These are phyloP conservation scores for Gisinianus flammeolus DNA, from an alignment of 2,888 invertebrate genomes.

Conservation along the genomic window DNA sequence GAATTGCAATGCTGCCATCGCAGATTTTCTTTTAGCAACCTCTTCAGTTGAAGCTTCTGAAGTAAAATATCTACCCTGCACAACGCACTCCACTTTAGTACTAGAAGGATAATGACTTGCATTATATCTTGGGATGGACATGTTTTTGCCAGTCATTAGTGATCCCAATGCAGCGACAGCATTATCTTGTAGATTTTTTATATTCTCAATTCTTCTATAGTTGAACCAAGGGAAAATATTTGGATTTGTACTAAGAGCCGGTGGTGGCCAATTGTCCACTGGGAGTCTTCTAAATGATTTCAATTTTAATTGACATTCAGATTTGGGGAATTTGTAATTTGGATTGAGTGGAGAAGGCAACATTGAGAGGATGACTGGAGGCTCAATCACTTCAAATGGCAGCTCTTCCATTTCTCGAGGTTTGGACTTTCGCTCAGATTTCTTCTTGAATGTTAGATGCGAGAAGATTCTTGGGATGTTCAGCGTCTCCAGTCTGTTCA, in stretches of 20 bases:
- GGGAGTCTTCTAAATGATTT: neutral
- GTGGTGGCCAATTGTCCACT: neutral
- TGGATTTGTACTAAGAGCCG: neutral
- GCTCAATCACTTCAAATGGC: neutral
- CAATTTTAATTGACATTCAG: neutral
- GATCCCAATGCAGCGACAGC: slow-evolving; percentile 1
- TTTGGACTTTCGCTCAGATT: neutral
- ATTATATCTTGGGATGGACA: neutral
- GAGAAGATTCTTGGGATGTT: slow-evolving; percentile 4
- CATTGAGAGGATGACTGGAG: neutral
- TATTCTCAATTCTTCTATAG: neutral
- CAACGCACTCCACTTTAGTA: slow-evolving; percentile 10
- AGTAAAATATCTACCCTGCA: neutral
- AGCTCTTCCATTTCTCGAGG: neutral
- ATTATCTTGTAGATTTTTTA: neutral
- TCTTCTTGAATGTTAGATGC: neutral
- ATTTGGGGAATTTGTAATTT: neutral
- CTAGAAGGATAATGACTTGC: neutral
- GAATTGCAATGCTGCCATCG: slow-evolving; percentile 6
- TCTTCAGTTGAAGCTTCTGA: slow-evolving; percentile 14
- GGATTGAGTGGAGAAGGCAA: neutral
- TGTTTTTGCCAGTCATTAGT: neutral
- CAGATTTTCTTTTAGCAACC: slow-evolving; percentile 7
- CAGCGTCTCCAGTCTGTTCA: neutral
- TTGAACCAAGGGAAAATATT: neutral